Evolutionary conservation across 2,113 vertebrate species (phyloP), one percentile per base, ranked within the genome.

Genomic region (Petromus typicus): DNA sequence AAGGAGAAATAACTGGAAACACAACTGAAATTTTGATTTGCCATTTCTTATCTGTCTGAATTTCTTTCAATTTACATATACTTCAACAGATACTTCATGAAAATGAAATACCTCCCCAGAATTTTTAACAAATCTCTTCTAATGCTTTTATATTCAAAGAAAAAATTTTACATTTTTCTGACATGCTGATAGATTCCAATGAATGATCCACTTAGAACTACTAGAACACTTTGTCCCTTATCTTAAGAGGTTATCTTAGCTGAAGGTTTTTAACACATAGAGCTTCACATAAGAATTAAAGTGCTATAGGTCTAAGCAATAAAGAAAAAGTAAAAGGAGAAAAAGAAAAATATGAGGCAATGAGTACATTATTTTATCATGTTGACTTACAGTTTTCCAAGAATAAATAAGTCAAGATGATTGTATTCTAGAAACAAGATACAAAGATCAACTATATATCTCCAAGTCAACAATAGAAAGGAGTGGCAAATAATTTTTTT

Each of bases 91-190:
- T 37, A 51, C 27, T 80, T 59, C 48, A 37, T 79, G 59, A 83
- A 80, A 88, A 71, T n/a, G 18, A 14, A 22, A n/a, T 11, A 32
- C 1, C 81, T 37, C 11, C 20, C 64, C 86, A 57, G 12, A 67
- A 1, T 56, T 73, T 80, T 73, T 43, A 78, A 16, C 25, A 54
- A 82, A 30, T 85, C 17, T 57, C n/a, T 80, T 87, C 79, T 34
- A 56, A 54, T 87, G 37, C 27, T 76, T 40, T 43, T 67, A 32
- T 34, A 37, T 79, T 90, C 56, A 93, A 94, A 92, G 23, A 67
- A 89, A 51, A 82, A 89, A 27, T 20, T 76, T 54, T 14, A 69
- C 34, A 83, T 79, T 73, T 85, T 85, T 88, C 71, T 91, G 40
- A 61, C 76, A 59, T 57, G 40, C 51, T 79, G 25, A 82, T 57